Conservation (phyloP, 2,113 vertebrate genomes). For the Ploceus nigricollis region DNA sequence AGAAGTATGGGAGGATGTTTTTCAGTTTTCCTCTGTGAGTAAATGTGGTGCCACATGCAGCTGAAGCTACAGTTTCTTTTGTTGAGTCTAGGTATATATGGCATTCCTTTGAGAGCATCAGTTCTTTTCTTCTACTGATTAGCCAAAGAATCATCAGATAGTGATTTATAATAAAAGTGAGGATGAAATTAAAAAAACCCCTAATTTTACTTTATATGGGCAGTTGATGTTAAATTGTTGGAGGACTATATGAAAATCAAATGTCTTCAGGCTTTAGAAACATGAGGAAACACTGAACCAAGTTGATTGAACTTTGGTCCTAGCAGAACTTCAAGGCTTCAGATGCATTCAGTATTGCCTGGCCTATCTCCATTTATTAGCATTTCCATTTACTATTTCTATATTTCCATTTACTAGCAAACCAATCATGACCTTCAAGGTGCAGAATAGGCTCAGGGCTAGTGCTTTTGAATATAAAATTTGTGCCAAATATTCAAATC, state of each 20-base stretch:
- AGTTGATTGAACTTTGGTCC: background rate
- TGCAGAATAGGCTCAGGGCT: fast-evolving
- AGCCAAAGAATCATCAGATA: background rate
- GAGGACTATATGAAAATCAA: background rate
- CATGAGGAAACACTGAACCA: background rate
- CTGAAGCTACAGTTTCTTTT: background rate
- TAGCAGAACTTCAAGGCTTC: background rate
- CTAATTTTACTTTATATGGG: background rate
- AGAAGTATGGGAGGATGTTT: background rate
- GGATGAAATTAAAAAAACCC: background rate
- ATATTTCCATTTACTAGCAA: background rate
- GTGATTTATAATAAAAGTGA: background rate
- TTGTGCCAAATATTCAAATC: background rate
- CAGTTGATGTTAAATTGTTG: background rate
- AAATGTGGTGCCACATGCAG: background rate
- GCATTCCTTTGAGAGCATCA: background rate
- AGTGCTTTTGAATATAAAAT: background rate
- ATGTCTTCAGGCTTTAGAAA: background rate
- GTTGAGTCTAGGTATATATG: background rate
- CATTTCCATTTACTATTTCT: background rate
- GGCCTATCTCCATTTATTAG: background rate
- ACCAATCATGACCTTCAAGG: background rate
- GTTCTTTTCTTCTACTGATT: background rate
- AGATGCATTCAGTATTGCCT: background rate
- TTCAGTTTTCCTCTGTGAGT: background rate